Evolutionary conservation across 2,113 vertebrate genomes (phyloP).

Genomic region (Amblyornis subalaris): DNA sequence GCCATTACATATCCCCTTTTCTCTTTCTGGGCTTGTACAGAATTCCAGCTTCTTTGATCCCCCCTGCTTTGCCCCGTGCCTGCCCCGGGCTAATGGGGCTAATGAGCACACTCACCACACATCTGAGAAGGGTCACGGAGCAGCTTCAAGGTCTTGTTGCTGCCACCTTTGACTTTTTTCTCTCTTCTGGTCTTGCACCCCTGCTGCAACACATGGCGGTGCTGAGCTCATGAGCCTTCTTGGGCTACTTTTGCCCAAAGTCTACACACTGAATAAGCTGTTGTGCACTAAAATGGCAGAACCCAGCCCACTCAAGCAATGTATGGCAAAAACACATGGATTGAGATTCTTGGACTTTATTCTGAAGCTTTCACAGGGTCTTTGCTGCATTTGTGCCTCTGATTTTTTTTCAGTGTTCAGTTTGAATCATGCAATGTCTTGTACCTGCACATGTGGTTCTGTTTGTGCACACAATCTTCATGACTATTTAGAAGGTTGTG

Average conservation of each 20-base stretch:
- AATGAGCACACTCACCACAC: accelerated
- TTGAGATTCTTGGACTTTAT: background rate
- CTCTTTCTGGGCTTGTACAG: background rate
- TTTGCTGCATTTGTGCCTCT: background rate
- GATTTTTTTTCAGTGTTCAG: background rate
- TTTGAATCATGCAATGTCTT: background rate
- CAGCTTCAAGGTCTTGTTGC: background rate
- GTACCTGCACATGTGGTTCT: background rate
- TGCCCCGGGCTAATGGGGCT: background rate
- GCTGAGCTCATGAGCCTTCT: background rate
- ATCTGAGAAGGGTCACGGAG: accelerated
- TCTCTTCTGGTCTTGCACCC: background rate
- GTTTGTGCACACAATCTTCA: background rate
- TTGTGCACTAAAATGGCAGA: background rate
- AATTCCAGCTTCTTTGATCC: background rate
- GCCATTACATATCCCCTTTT: background rate
- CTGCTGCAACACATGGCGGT: accelerated
- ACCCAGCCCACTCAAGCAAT: background rate
- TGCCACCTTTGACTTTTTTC: background rate
- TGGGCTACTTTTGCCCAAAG: background rate
- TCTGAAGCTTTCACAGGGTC: background rate
- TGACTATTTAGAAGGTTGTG: background rate
- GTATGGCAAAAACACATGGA: background rate
- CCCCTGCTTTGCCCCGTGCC: background rate
- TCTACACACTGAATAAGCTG: background rate